Conservation (phyloP, 2,113 vertebrate genomes). For the Xiphophorus hellerii region DNA sequence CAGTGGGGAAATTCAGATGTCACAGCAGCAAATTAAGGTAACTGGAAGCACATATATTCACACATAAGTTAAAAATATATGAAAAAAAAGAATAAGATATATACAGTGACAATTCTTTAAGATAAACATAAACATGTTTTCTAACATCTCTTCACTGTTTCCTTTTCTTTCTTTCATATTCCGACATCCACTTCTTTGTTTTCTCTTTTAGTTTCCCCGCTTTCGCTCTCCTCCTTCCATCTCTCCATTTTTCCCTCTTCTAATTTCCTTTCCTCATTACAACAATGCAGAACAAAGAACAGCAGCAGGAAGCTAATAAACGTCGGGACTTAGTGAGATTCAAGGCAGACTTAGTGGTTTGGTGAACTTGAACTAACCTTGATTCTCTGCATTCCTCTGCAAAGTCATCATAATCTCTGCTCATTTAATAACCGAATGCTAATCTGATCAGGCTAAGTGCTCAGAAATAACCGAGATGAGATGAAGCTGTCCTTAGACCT, state of each 20-base stretch:
- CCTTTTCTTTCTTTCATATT: background rate
- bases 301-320: constrained; percentile 12
- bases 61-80: too few species aligned
- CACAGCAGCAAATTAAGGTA: too few species aligned
- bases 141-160: too few species aligned
- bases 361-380: constrained; percentile 51
- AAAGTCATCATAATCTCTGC: constrained; percentile 42
- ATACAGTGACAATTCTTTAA: too few species aligned
- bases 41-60: too few species aligned
- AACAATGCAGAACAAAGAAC: background rate
- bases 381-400: constrained; percentile 30
- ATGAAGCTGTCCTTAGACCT: constrained; percentile 38
- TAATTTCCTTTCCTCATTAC: background rate
- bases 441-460: constrained; percentile 69
- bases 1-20: too few species aligned
- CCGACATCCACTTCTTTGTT: too few species aligned
- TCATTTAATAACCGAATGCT: constrained; percentile 61
- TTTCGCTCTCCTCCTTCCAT: background rate
- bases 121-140: too few species aligned
- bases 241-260: background rate
- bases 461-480: constrained; percentile 56
- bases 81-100: too few species aligned
- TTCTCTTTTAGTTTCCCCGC: background rate
- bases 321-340: constrained; percentile 22
- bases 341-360: constrained; percentile 26